Conservation (phyloP, 2,888 invertebrate species). For the Hedya salicella region DNA sequence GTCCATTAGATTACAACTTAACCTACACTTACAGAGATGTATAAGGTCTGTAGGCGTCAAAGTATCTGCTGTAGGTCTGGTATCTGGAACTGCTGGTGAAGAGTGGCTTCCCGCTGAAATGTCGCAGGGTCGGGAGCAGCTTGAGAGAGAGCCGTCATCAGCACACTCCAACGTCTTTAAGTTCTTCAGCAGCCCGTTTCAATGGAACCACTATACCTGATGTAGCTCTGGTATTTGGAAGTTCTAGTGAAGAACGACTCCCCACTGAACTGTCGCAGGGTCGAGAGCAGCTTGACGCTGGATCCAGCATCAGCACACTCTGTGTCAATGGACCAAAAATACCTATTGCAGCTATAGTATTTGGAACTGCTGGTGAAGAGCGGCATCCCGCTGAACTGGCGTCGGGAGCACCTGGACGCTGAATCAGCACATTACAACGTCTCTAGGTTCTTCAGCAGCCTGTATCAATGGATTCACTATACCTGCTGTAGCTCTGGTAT, state of each 20-base stretch:
- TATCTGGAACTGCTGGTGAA: conserved; percentile 74
- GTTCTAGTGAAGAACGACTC: conserved; percentile 74
- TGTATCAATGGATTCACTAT: too few species aligned
- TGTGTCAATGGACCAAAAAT: too few species aligned
- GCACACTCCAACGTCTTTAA: conserved; percentile 53
- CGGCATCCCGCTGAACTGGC: too few species aligned
- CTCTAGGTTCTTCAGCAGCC: too few species aligned
- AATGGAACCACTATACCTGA: conserved; percentile 62
- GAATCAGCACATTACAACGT: not conserved
- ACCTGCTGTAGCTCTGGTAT: conserved; percentile 56
- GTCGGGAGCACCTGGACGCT: not conserved
- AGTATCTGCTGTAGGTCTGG: conserved; percentile 70
- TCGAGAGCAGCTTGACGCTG: conserved; percentile 69
- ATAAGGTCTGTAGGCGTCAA: too few species aligned
- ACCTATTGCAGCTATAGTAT: too few species aligned
- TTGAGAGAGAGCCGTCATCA: conserved; percentile 73
- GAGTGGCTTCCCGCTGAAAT: conserved; percentile 72
- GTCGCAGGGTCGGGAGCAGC: conserved; percentile 68
- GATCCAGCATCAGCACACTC: conserved; percentile 75
- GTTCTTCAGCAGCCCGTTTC: too few species aligned
- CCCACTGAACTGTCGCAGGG: conserved; percentile 69
- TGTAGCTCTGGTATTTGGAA: conserved; percentile 70
- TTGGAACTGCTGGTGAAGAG: too few species aligned
- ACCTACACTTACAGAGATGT: too few species aligned
- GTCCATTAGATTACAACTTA: too few species aligned